Evolutionary conservation across 2,888 invertebrate genomes (phyloP), one percentile per base, ranked within the genome.

Genomic region (Pandemis heparana): DNA sequence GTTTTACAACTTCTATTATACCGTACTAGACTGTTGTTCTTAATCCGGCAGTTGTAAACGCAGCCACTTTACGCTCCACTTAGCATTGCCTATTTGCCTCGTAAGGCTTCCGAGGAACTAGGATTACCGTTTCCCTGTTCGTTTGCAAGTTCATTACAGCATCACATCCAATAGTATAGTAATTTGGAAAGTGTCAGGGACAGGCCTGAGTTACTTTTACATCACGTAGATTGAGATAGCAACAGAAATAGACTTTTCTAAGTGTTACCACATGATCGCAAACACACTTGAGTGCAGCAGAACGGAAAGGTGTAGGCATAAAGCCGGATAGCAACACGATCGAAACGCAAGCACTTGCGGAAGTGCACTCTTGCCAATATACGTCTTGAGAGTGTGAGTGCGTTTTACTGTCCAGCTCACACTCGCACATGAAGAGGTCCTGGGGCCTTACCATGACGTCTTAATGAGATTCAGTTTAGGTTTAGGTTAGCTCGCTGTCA

Each of bases 61-160:
- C 63, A 53, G 41, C 5, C 46, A n/a, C 38, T 60, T 66, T 41
- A 38, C 67, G 38, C 72, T 56, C 72, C 61, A 72, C 53, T 71
- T 71, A 71, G 61, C 62, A 61, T 32, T 23, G 12, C 41, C 66
- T 72, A 53, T 53, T 32, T 23, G 12, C 41, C 66, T 72, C 46
- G 9, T 53, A 56, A 43, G 62, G 61, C 16, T 72, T 72, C 72
- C 23, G 18, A 8, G 10, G 48, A 9, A 48, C 61, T 12, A 53
- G 61, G 43, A 53, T 66, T 66, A 61, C 18, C 16, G 8, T 53
- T 9, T 18, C 1, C n/a, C 46, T 46, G 43, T 51, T 6, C 8
- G n/a, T 23, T 46, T 53, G 18, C 18, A 53, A n/a, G 9, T 8
- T 32, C 23, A 32, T 32, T 32, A 32, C 23, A 32, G 3, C 23